phyloP scores from a whole-genome alignment of 1,140 invertebrate species.

The Alviniconcha marisindica region DNA sequence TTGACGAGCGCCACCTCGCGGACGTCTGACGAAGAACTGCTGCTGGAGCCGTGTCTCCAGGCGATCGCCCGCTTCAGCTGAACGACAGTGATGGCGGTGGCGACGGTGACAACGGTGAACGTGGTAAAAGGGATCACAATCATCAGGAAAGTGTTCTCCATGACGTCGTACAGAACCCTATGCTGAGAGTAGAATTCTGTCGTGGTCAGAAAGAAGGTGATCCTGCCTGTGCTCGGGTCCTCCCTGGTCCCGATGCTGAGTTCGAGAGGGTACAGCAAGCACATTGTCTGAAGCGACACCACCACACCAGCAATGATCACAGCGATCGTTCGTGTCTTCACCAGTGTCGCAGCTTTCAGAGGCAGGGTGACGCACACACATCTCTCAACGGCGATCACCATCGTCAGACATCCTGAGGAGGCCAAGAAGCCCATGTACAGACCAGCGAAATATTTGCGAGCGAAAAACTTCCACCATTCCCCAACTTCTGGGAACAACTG shows the following conservation, averaged over 20 bases:
- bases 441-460: conserved; percentile 13
- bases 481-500: neutral
- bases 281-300: neutral
- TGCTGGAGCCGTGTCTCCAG: neutral
- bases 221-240: conserved; percentile 1
- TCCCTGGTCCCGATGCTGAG: neutral
- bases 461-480: conserved; percentile 26
- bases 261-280: neutral
- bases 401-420: conserved; percentile 21
- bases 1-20: neutral
- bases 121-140: neutral
- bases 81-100: conserved; percentile 26
- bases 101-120: neutral
- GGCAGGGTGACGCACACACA: conserved; percentile 26
- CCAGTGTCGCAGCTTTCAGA: neutral
- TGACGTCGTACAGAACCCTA: neutral
- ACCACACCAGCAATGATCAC: neutral
- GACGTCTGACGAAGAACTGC: neutral
- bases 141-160: neutral
- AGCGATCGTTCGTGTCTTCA: conserved; percentile 1
- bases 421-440: neutral
- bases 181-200: neutral
- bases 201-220: neutral
- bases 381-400: conserved; percentile 7
- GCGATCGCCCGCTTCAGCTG: neutral